These are phyloP conservation scores for Cetoscarus ocellatus DNA, from an alignment of 2,797 vertebrate genomes.

Conservation along the genomic window DNA sequence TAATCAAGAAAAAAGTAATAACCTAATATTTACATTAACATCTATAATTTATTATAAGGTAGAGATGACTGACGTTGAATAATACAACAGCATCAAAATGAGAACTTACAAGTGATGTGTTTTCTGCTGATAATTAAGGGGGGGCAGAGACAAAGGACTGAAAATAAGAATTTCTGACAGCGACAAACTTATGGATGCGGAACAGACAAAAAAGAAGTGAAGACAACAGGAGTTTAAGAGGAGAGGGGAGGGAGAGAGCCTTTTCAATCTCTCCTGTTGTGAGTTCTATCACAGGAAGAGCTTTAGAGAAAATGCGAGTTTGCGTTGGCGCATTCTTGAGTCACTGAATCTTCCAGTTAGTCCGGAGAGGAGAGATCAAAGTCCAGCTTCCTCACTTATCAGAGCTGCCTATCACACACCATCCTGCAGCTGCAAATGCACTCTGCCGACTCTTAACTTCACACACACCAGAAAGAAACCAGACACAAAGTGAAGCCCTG, in stretches of 20 bases:
- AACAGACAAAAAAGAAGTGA: background rate
- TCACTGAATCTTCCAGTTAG: conserved; percentile 38
- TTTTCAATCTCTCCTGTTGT: background rate
- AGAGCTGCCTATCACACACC: conserved; percentile 61
- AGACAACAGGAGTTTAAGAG: background rate
- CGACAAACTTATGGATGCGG: background rate
- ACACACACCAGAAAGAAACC: conserved; percentile 27
- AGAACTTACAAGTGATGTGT: no score
- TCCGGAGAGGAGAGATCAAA: conserved; percentile 62
- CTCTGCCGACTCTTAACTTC: conserved; percentile 17
- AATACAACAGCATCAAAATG: no score
- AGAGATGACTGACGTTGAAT: no score
- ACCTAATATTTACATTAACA: no score
- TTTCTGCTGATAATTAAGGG: no score
- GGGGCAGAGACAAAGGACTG: background rate
- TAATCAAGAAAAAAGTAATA: no score
- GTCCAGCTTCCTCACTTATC: conserved; percentile 54
- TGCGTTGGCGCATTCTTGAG: conserved; percentile 28
- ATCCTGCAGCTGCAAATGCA: conserved; percentile 57
- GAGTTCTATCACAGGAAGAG: background rate
- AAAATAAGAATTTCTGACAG: background rate
- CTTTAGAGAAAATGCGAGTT: background rate
- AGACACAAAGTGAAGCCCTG: conserved; percentile 31
- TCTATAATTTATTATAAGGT: no score
- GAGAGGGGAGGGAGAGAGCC: background rate